Conservation (phyloP, 1,140 invertebrate genomes). For the Penaeus vannamei region DNA sequence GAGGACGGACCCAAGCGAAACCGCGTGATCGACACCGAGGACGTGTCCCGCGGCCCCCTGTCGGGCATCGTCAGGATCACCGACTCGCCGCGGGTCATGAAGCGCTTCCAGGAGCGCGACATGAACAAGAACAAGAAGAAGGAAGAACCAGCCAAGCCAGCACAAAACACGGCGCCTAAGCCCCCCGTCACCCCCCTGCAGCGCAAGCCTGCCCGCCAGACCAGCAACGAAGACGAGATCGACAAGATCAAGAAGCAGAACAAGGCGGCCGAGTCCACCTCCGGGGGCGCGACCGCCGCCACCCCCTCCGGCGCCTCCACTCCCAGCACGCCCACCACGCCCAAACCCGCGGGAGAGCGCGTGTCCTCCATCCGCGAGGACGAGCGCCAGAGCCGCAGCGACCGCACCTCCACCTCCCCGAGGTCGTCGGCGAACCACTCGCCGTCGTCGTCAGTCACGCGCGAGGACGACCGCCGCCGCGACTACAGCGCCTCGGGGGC, state of each 20-base stretch:
- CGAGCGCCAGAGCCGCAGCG: slow-evolving; percentile 72
- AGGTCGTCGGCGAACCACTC: slow-evolving; percentile 66
- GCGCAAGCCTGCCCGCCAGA: slow-evolving; percentile 76
- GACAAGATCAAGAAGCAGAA: slow-evolving; percentile 90
- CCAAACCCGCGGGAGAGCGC: slow-evolving; percentile 71
- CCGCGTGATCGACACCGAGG: slow-evolving; percentile 89
- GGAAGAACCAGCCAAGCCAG: slow-evolving; percentile 70
- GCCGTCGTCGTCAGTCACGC: slow-evolving; percentile 54
- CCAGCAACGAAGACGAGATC: slow-evolving; percentile 92
- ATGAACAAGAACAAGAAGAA: slow-evolving; percentile 67
- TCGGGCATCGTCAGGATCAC: slow-evolving; percentile 77
- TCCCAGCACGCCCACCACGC: slow-evolving; percentile 48
- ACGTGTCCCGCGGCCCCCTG: slow-evolving; percentile 87
- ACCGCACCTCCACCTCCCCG: slow-evolving; percentile 69
- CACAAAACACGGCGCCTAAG: slow-evolving; percentile 74
- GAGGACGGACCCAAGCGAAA: slow-evolving; percentile 61
- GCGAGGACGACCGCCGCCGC: slow-evolving; percentile 71
- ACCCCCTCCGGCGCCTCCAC: slow-evolving; percentile 69
- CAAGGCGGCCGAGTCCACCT: slow-evolving; percentile 76
- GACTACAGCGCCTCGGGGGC: slow-evolving; percentile 47
- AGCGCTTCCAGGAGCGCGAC: slow-evolving; percentile 79
- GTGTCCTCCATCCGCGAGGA: slow-evolving; percentile 73
- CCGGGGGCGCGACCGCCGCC: slow-evolving; percentile 74
- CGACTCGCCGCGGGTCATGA: slow-evolving; percentile 90
- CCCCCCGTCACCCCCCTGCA: slow-evolving; percentile 67